These are phyloP conservation scores for Sarotherodon lohbergeri DNA, from an alignment of 2,113 vertebrate species.

Conservation along the genomic window DNA sequence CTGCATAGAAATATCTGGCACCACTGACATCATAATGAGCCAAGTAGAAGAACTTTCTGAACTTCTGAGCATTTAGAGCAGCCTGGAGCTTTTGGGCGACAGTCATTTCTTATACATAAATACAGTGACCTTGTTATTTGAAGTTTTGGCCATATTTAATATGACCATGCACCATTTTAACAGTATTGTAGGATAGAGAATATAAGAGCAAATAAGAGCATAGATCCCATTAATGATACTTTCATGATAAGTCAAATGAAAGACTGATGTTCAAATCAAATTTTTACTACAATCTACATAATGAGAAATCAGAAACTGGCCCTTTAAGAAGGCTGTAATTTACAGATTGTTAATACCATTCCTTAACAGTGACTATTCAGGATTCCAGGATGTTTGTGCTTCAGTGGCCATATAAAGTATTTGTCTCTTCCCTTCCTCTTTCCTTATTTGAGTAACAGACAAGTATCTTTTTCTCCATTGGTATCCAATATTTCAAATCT, in stretches of 20 bases:
- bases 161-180: not conserved
- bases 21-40: not conserved
- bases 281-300: not conserved
- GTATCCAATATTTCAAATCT: not conserved
- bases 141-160: not conserved
- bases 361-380: not conserved
- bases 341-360: not conserved
- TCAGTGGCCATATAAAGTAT: constrained; percentile 12
- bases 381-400: constrained; percentile 39
- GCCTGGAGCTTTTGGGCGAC: not conserved
- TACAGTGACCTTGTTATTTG: not conserved
- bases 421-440: not conserved
- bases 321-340: not conserved
- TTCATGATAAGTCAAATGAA: not conserved
- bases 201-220: not conserved
- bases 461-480: not conserved
- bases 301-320: not conserved
- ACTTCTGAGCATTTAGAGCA: not conserved
- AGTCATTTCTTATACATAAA: not conserved
- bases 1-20: not conserved
- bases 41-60: not conserved
- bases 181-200: not conserved
- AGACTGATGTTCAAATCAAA: not conserved
- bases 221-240: not conserved
- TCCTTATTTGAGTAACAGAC: not conserved